Percentiles rank a stretch among this genome's conserved stretches.
Conservation (phyloP, 2,113 vertebrate genomes). For the Ploceus nigricollis region DNA sequence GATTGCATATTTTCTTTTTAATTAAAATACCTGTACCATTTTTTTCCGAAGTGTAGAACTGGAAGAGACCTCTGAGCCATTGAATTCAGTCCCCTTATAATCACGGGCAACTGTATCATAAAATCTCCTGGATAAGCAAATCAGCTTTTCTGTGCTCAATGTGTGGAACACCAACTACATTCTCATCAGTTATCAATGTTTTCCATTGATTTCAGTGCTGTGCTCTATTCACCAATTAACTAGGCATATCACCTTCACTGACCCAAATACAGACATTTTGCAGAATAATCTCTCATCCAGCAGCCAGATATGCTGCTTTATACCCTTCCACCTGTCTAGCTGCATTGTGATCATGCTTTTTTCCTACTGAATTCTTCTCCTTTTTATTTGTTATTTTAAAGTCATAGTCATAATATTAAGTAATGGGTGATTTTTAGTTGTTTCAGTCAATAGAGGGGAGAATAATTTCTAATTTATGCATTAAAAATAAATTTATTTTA, state of each 20-base stretch:
- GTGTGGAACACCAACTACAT: background rate
- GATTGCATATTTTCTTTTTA: background rate
- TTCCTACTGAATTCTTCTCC: background rate
- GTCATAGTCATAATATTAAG: background rate
- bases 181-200: background rate
- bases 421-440: background rate
- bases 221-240: conserved; percentile 23
- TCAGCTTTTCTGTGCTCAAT: background rate
- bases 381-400: background rate
- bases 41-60: background rate
- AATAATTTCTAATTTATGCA: conserved; percentile 3
- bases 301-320: conserved; percentile 14
- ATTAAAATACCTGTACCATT: background rate
- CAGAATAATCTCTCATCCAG: background rate
- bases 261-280: conserved; percentile 12
- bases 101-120: background rate
- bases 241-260: conserved; percentile 20
- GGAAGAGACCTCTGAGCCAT: background rate
- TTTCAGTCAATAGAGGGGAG: background rate
- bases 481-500: conserved; percentile 23
- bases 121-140: background rate
- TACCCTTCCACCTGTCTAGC: conserved; percentile 37
- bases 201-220: conserved; percentile 9
- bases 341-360: background rate
- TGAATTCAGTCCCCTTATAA: background rate